Base-by-base conservation (phyloP, 1,140 invertebrate genomes). In the Phymastichus coffea region DNA sequence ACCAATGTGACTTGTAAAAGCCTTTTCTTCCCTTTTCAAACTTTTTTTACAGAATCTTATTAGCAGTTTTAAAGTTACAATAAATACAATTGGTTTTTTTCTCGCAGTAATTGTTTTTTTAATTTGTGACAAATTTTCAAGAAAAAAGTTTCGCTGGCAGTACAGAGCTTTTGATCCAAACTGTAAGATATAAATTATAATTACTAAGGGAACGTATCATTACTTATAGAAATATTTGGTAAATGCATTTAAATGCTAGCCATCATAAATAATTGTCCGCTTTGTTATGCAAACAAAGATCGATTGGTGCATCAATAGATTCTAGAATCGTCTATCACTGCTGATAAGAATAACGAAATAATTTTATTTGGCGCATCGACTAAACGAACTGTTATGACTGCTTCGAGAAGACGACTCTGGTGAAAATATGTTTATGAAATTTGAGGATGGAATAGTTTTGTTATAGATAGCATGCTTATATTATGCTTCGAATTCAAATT, bases 171-270 rank as follows among this genome's bases (percentile, higher is more conserved):
- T 48, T 25, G 14, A 61, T 53, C 43, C 38, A 53, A 47, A 46
- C 49, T 60, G 28, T 41, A 20, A 43, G 17, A 8, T 40, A 44
- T 30, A 53, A 57, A 20, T 51, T 51, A 38, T 48, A 63, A 59
- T 44, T 35, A 49, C 49, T 53, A 59, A 59, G 44, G 40, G 33
- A 59, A 63, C 57, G 38, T 55, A 63, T 38, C 46, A 59, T 53
- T 55, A 63, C 46, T 58, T 63, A 58, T n/a, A n/a, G 55, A 35
- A 47, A 51, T 63, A 63, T 63, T 63, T 63, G 57, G 56, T 63
- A 59, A 63, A 51, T 59, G 43, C 43, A 43, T 55, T 46, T 59
- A 53, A 41, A 44, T 37, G 38, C n/a, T 25, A 20, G 51, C 41
- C 33, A 35, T 40, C 48, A 44, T 49, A 7, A 48, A 48, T 48